A percentile compares a stretch with the other conserved stretches of the same genome.
phyloP scores from a whole-genome alignment of 2,797 vertebrate species.

The Loris lydekkerianus region DNA sequence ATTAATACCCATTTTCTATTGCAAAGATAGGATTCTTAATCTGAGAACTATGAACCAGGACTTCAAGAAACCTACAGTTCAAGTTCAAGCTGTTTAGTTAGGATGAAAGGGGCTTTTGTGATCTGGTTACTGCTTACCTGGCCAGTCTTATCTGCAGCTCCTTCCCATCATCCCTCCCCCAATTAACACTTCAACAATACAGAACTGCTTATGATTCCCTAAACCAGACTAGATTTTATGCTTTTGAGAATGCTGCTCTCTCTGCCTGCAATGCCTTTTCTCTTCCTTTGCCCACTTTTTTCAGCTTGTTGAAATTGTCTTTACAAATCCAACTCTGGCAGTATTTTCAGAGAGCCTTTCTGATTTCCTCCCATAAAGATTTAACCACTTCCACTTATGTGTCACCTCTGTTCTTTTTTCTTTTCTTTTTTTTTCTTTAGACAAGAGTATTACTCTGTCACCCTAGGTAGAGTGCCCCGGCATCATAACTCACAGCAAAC shows the following conservation, averaged over 20 bases:
- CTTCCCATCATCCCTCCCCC: neutral
- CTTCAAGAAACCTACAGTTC: neutral
- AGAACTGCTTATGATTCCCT: neutral
- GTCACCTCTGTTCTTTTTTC: neutral
- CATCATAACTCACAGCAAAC: too few relatives aligned
- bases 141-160: neutral
- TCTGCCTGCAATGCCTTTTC: neutral
- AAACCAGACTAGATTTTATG: neutral
- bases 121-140: neutral
- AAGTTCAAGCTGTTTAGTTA: neutral
- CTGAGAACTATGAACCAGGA: neutral
- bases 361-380: neutral
- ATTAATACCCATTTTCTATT: neutral
- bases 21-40: conserved; percentile 21
- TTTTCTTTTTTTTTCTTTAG: too few relatives aligned
- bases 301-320: conserved; percentile 23
- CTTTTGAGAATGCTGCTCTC: neutral
- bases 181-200: neutral
- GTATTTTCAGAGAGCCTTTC: neutral
- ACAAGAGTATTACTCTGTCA: too few relatives aligned
- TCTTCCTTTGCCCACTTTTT: neutral
- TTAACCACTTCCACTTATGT: neutral
- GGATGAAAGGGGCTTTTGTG: neutral
- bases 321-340: neutral
- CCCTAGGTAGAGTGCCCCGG: too few relatives aligned